phyloP scores from a whole-genome alignment of 1,140 invertebrate species.

The Drosophila baimaii region DNA sequence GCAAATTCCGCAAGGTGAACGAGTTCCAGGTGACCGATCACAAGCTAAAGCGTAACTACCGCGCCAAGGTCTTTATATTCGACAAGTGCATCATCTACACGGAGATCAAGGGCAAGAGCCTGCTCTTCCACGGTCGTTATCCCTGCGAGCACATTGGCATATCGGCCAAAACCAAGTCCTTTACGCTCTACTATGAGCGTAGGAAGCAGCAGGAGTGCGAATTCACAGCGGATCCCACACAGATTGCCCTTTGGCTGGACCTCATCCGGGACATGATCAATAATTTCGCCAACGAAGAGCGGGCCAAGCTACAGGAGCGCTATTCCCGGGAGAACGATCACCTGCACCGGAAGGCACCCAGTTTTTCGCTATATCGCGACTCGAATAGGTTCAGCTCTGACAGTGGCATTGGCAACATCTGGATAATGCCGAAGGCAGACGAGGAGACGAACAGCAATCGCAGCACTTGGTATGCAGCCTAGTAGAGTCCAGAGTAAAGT shows the following conservation, averaged over 20 bases:
- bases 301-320: slow-evolving; percentile 70
- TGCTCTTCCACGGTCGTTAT: slow-evolving; percentile 81
- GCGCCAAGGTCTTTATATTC: slow-evolving; percentile 81
- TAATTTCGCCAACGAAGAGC: slow-evolving; percentile 73
- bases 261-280: slow-evolving; percentile 79
- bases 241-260: slow-evolving; percentile 70
- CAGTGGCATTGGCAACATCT: slow-evolving; percentile 81
- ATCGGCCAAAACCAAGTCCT: slow-evolving; percentile 67
- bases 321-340: slow-evolving; percentile 74
- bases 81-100: slow-evolving; percentile 84
- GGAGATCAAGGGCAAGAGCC: slow-evolving; percentile 79
- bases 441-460: slow-evolving; percentile 64
- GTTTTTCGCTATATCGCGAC: slow-evolving; percentile 75
- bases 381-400: slow-evolving; percentile 83
- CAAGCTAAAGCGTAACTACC: slow-evolving; percentile 69
- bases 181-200: slow-evolving; percentile 76
- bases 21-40: slow-evolving; percentile 76
- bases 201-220: slow-evolving; percentile 82
- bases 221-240: slow-evolving; percentile 64
- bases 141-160: slow-evolving; percentile 80
- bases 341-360: slow-evolving; percentile 73
- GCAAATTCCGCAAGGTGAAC: slow-evolving; percentile 79
- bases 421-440: slow-evolving; percentile 76
- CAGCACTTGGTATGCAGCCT: slow-evolving; percentile 76
- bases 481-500: slow-evolving; percentile 10